Conservation (phyloP, 2,113 vertebrate species). For the Chaetops frenatus region DNA sequence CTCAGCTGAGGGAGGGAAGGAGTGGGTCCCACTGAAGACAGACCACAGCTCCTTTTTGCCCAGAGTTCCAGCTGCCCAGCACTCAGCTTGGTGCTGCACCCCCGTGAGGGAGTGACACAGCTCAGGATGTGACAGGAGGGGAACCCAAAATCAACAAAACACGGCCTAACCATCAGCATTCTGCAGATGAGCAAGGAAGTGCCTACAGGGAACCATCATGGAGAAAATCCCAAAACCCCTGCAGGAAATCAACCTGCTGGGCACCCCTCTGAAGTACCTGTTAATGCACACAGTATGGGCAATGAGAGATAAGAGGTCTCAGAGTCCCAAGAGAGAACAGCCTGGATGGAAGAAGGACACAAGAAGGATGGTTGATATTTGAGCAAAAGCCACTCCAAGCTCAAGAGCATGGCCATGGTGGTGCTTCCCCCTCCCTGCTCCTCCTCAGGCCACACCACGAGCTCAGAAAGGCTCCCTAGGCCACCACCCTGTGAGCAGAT, state of each 20-base stretch:
- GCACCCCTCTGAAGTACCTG: background rate
- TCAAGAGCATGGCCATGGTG: background rate
- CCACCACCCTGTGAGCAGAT: background rate
- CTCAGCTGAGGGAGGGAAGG: background rate
- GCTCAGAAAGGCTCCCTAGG: background rate
- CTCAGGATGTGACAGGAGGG: background rate
- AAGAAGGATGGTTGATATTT: background rate
- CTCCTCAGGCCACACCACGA: background rate
- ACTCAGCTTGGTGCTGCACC: background rate
- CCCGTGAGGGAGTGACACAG: rapidly evolving
- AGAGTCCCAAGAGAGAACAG: background rate
- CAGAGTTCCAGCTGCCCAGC: background rate
- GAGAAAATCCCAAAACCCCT: background rate
- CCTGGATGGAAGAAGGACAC: background rate
- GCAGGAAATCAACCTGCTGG: background rate
- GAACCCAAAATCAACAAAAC: background rate
- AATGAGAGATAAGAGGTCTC: background rate
- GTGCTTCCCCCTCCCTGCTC: background rate
- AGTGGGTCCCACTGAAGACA: background rate
- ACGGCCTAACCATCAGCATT: background rate
- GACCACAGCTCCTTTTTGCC: background rate
- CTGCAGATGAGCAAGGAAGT: background rate
- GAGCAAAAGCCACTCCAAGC: background rate
- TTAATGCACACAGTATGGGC: background rate
- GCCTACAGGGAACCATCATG: background rate